These are phyloP conservation scores for Rhinoderma darwinii DNA, from an alignment of 2,113 vertebrate species.

Conservation along the genomic window DNA sequence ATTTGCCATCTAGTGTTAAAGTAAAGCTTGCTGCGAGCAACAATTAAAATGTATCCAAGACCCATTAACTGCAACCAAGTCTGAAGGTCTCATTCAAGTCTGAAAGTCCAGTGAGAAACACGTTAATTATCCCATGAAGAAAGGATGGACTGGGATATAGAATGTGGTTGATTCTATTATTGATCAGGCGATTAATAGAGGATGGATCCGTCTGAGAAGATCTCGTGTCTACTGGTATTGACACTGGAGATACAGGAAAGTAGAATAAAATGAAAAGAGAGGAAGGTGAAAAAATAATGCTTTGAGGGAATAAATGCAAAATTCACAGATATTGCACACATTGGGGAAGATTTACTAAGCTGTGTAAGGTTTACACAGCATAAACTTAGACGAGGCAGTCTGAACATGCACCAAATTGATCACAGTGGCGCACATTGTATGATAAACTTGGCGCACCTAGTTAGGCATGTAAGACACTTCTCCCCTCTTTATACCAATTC, in stretches of 20 bases:
- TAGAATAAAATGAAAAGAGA: background rate
- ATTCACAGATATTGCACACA: background rate
- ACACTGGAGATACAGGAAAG: slow-evolving; percentile 23
- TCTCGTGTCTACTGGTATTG: slow-evolving; percentile 25
- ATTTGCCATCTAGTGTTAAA: background rate
- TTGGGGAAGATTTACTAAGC: no score
- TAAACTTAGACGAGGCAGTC: no score
- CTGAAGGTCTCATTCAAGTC: background rate
- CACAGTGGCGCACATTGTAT: no score
- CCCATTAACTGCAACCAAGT: background rate
- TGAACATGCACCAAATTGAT: no score
- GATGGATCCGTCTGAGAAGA: slow-evolving; percentile 44
- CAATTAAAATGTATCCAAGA: background rate
- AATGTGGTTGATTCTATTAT: slow-evolving; percentile 45
- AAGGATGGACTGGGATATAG: slow-evolving; percentile 9
- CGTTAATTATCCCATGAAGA: slow-evolving; percentile 34
- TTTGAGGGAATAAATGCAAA: background rate
- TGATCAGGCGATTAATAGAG: slow-evolving; percentile 51
- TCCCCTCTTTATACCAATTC: no score
- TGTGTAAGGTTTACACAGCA: no score
- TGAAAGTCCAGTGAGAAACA: slow-evolving; percentile 16
- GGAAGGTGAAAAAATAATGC: background rate
- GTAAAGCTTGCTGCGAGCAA: background rate
- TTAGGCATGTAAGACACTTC: no score
- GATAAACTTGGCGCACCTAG: no score